These are phyloP conservation scores for Drosophila gaucha DNA, from an alignment of 2,888 invertebrate genomes.

Conservation along the genomic window DNA sequence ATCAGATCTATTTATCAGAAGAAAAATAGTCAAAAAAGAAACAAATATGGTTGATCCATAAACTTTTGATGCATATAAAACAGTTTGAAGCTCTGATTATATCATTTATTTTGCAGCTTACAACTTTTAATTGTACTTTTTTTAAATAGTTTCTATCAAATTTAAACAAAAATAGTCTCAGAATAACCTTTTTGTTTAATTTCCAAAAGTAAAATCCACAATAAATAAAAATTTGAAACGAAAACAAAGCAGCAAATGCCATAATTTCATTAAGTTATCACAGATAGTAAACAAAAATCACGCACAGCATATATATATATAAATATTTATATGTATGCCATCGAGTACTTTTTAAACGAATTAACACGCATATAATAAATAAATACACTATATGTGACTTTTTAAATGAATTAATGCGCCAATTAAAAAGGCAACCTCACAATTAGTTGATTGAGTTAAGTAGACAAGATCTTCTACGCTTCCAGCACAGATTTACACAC, in stretches of 20 bases:
- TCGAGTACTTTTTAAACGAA: slow-evolving; percentile 21
- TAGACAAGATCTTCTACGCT: background rate
- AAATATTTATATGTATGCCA: background rate
- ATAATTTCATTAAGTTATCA: slow-evolving; percentile 3
- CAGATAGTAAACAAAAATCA: background rate
- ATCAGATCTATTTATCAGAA: too few species aligned
- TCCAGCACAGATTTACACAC: background rate
- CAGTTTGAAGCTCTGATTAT: too few species aligned
- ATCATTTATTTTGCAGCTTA: too few species aligned
- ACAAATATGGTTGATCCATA: too few species aligned
- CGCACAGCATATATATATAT: background rate
- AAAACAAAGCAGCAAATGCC: background rate
- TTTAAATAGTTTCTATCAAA: too few species aligned
- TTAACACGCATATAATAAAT: slow-evolving; percentile 24
- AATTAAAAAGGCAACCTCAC: slow-evolving; percentile 33
- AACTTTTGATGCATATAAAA: too few species aligned
- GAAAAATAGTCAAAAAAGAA: too few species aligned
- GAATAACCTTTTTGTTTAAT: too few species aligned
- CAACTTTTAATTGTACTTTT: too few species aligned
- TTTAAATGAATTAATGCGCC: slow-evolving; percentile 29
- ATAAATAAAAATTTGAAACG: background rate
- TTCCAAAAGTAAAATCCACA: background rate
- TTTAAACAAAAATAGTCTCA: too few species aligned
- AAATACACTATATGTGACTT: background rate
- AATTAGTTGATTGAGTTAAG: slow-evolving; percentile 40